Base-by-base conservation (phyloP, 2,113 vertebrate species). In the Varanus komodoensis region DNA sequence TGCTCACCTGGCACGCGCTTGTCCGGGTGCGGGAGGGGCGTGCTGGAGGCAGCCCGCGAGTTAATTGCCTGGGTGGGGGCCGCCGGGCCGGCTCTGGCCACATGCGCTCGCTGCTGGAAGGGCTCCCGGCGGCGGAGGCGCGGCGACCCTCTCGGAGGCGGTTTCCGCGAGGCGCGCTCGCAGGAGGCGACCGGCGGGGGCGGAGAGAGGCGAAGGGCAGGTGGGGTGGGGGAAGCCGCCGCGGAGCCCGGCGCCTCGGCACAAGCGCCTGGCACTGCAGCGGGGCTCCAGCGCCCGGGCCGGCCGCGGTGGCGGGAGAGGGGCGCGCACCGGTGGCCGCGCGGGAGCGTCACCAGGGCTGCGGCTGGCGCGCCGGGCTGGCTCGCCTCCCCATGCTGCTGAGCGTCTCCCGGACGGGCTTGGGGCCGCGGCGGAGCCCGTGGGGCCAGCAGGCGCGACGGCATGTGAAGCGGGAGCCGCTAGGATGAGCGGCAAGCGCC, bases 401-500 rank as follows among this genome's bases (percentile, higher is more conserved):
- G 68, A 15, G 81, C 81, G 54, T 14, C 81, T 64, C 34, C 11
- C 54, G 88, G 69, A 50, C 54, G 71, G 6, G 2, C 54, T 9
- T 1, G 67, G 54, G n/a, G 92, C 92, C 87, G 78, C 67, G 44
- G 68, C 11, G 32, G 82, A 34, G 44, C 68, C 80, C 48, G 82
- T 0, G 83, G 29, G 11, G 21, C 89, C 69, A 52, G 87, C 17
- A 54, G 87, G 14, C 90, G 9, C 32, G 93, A 88, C 92, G 97
- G 93, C 92, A 98, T 98, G 98, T 79, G 89, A 93, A 93, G 95
- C 94, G 84, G 38, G 19, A 11, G 57, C 44, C 88, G 86, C 95
- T 90, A 97, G 94, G 86, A 99, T 99, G 99, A 98, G 96, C 95
- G 95, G 98, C 96, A 94, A 94, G 95, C 95, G 96, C 93, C 96